Conservation (phyloP, 1,140 invertebrate genomes). For the Armadillidium nasatum region DNA sequence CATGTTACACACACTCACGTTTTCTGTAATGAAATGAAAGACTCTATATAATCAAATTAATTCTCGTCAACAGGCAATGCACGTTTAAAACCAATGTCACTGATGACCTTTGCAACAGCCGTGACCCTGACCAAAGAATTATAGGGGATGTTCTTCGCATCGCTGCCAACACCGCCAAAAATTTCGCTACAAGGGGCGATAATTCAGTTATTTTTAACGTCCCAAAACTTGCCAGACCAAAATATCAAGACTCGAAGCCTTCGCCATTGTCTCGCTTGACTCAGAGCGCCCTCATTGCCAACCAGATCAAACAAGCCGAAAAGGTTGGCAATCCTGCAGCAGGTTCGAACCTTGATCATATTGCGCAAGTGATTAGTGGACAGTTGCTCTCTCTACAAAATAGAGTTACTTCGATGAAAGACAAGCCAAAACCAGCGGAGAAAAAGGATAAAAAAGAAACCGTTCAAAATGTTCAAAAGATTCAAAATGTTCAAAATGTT, state of each 20-base stretch:
- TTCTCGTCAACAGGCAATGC: slow-evolving; percentile 19
- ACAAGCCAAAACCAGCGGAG: background rate
- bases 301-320: background rate
- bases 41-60: background rate
- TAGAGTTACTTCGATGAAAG: background rate
- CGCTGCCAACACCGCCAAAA: background rate
- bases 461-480: background rate
- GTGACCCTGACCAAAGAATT: slow-evolving; percentile 22
- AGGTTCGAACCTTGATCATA: background rate
- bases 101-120: slow-evolving; percentile 30
- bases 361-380: background rate
- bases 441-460: background rate
- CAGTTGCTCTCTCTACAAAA: background rate
- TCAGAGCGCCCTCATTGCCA: background rate
- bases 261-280: background rate
- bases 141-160: slow-evolving; percentile 5
- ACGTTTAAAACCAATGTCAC: slow-evolving; percentile 28
- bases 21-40: background rate
- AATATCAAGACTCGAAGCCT: background rate
- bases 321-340: background rate
- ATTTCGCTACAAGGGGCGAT: background rate
- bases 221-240: no score
- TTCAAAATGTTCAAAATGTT: background rate
- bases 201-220: background rate
- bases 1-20: no score